Base-by-base conservation (phyloP, 2,888 invertebrate genomes). In the Melanargia galathea region DNA sequence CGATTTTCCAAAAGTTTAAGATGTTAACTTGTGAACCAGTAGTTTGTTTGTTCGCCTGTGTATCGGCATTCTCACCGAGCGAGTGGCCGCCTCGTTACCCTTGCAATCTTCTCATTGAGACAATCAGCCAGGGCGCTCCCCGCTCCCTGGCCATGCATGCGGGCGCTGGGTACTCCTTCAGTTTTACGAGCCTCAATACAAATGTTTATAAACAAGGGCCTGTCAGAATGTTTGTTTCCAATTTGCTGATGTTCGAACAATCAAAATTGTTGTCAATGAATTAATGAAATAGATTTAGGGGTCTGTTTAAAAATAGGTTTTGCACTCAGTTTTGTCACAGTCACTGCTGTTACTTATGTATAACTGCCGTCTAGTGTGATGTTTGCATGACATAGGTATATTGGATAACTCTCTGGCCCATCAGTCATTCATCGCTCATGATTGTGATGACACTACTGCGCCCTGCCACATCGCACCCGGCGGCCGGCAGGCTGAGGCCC, bases 61-160 rank as follows among this genome's bases (percentile, higher is more conserved):
- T 54, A 43, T 61, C 66, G 69, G 70, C 66, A 71, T 75, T 74
- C 73, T 72, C 73, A 71, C 74, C 73, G 71, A 73, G 71, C 72
- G 74, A 66, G 69, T 65, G 64, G 69, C 63, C 60, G 64, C 67
- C n/a, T 66, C 24, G 43, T 26, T 43, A 45, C 68, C 67, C 67
- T 66, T 65, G 73, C 76, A 78, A 78, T 78, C 75, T 75, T 78
- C 76, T 76, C 75, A 78, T 78, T 77, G 73, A 75, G 72, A 55
- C 75, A 78, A 78, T 78, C 74, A 75, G 63, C 63, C 13, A 10
- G 22, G 35, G 40, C 13, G 30, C 56, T 30, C 56, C 45, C 26
- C 56, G 45, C 40, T 10, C 26, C 16, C 26, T 35, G 16, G 11
- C 6, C 30, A 24, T 18, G 35, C 55, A 72, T 72, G 70, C 74